phyloP scores from a whole-genome alignment of 2,888 invertebrate genomes.

The Gymnosoma rotundatum region DNA sequence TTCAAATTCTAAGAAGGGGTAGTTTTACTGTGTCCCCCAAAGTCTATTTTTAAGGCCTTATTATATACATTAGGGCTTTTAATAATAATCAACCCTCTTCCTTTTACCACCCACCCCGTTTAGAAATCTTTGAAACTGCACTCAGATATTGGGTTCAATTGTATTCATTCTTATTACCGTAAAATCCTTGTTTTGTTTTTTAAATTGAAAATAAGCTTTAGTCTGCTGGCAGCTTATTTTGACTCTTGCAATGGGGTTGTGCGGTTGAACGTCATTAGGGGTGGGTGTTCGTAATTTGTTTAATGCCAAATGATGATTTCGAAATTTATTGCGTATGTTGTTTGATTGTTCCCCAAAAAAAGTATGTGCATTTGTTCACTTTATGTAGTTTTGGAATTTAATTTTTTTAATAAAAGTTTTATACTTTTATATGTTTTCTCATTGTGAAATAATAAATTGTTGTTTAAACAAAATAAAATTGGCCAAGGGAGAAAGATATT shows the following conservation, averaged over 20 bases:
- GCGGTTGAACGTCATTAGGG: slow-evolving; percentile 11
- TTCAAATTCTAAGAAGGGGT: slow-evolving; percentile 40
- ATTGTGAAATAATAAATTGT: neutral
- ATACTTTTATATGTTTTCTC: slow-evolving; percentile 20
- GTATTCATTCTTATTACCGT: slow-evolving; percentile 16
- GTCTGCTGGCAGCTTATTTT: slow-evolving; percentile 21
- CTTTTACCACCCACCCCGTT: slow-evolving; percentile 19
- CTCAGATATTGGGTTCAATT: neutral
- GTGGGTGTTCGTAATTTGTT: slow-evolving; percentile 59
- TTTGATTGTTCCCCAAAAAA: neutral
- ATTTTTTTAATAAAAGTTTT: slow-evolving; percentile 20
- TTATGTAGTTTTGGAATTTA: slow-evolving; percentile 1
- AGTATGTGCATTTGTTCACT: neutral
- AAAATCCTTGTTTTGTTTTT: slow-evolving; percentile 3
- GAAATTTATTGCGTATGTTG: slow-evolving; percentile 43
- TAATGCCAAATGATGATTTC: slow-evolving; percentile 59
- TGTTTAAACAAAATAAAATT: neutral
- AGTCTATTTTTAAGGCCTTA: slow-evolving; percentile 46
- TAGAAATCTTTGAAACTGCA: slow-evolving; percentile 11
- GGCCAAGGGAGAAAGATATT: too few species aligned
- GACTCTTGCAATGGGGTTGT: slow-evolving; percentile 11
- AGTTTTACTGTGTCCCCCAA: slow-evolving; percentile 14
- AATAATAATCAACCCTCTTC: slow-evolving; percentile 55
- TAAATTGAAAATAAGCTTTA: slow-evolving; percentile 27
- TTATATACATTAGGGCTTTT: slow-evolving; percentile 53